Evolutionary conservation across 1,140 invertebrate species (phyloP), one percentile per base, ranked within the genome.

Genomic region (Drosophila equinoxialis): DNA sequence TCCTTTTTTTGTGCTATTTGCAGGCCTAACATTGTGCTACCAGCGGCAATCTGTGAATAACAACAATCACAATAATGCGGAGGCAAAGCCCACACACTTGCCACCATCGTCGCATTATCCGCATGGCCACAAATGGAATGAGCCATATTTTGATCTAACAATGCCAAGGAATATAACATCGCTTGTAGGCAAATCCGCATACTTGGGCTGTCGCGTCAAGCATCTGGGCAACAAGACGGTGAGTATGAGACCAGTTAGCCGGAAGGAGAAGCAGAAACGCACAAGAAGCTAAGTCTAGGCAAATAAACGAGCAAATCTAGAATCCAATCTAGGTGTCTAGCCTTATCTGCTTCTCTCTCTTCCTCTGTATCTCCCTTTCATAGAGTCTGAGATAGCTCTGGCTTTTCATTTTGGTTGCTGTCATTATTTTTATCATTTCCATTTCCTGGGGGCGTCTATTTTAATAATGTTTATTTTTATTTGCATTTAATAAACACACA

Each of bases 161-260:
- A 96, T 95, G 26, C 95, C 96, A 6, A 93, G 95, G 75, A 98
- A 98, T 92, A 96, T 98, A 61, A 97, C 96, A 8, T 95, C 96
- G 3, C 95, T 97, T 39, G 96, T 97, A 33, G 97, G 97, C 5
- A 96, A 97, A 92, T 95, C 96, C 17, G 96, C 96, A n/a, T 93
- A 96, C 80, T 94, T 98, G 61, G 95, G 95, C 84, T 98, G 97
- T 92, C 94, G 96, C 72, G 96, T 97, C 37, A 97, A 97, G 90
- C 95, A 97, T 94, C 95, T 96, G 62, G 96, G 96, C 13, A 96
- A 98, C 82, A 95, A 97, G 94, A 97, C 96, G 93, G 97, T 98
- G 92, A 84, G 84, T 81, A 37, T 20, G 10, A n/a, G 35, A 23
- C 17, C 10, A 10, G 26, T 10, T 39, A 11, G 59, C 11, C 11